Evolutionary conservation across 2,888 invertebrate genomes (phyloP).

Genomic region (Embidobia sp.): DNA sequence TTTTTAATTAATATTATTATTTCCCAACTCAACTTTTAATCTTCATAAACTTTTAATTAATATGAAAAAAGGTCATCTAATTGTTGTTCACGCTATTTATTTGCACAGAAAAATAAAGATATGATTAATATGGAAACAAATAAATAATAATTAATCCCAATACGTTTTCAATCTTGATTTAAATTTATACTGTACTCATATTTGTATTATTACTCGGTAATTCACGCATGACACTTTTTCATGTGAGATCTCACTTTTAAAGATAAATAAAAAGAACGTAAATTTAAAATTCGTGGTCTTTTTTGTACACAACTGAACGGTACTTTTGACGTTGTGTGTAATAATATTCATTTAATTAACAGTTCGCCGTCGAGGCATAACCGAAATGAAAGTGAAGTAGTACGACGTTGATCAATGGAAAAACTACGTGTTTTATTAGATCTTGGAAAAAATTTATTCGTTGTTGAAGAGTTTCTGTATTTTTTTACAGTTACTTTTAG

Average conservation of each 20-base stretch:
- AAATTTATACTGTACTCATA: not conserved
- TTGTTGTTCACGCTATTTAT: no score
- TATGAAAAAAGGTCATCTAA: no score
- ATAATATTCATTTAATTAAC: conserved; percentile 64
- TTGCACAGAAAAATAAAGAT: no score
- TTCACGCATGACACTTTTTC: conserved; percentile 17
- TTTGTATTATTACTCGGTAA: not conserved
- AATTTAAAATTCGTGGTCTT: conserved; percentile 15
- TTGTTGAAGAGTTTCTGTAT: conserved; percentile 23
- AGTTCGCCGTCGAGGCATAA: conserved; percentile 57
- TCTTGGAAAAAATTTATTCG: conserved; percentile 24
- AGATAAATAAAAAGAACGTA: conserved; percentile 29
- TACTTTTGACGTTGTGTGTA: conserved; percentile 45
- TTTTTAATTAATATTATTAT: no score
- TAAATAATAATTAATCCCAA: no score
- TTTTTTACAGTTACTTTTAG: conserved; percentile 37
- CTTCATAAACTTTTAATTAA: no score
- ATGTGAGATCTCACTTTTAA: conserved; percentile 34
- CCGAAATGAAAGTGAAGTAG: conserved; percentile 64
- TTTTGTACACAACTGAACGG: conserved; percentile 54
- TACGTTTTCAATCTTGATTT: conserved; percentile 2
- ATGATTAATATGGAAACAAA: no score
- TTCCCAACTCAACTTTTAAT: no score
- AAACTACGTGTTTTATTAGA: conserved; percentile 50
- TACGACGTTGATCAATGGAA: conserved; percentile 57